These are phyloP conservation scores for Stegana nigrithorax DNA, from an alignment of 2,888 invertebrate genomes.

Conservation along the genomic window DNA sequence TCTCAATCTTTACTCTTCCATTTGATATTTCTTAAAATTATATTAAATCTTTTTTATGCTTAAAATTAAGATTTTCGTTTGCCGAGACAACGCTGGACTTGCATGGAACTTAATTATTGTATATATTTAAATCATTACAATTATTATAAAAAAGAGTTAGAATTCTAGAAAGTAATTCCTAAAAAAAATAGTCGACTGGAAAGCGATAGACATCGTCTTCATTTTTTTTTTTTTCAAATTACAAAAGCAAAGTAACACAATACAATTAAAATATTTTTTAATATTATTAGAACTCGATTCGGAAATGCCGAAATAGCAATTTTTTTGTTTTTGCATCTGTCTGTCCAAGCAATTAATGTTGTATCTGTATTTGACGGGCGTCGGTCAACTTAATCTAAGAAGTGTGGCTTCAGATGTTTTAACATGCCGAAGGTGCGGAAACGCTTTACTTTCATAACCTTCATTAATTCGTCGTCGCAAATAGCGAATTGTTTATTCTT, in stretches of 20 bases:
- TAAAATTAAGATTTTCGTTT: conserved; percentile 9
- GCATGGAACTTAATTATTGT: conserved; percentile 3
- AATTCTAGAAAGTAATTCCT: neutral
- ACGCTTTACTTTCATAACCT: conserved; percentile 90
- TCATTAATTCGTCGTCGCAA: conserved; percentile 89
- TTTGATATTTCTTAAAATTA: conserved; percentile 4
- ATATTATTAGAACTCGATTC: neutral
- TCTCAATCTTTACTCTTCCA: neutral
- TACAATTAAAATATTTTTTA: neutral
- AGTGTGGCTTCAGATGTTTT: conserved; percentile 94
- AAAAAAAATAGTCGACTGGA: no score
- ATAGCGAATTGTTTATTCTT: conserved; percentile 95
- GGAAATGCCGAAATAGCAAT: no score
- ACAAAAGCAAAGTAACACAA: no score
- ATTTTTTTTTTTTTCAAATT: no score
- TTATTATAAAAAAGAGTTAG: neutral
- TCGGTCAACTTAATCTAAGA: conserved; percentile 65
- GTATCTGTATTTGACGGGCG: conserved; percentile 12
- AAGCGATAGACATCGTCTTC: no score
- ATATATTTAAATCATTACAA: neutral
- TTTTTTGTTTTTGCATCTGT: conserved; percentile 2
- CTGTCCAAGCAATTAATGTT: conserved; percentile 33
- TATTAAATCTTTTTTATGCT: neutral
- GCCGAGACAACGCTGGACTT: neutral
- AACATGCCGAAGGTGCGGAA: conserved; percentile 98